Percentiles rank a stretch among this genome's conserved stretches.
Evolutionary conservation across 2,113 vertebrate genomes (phyloP).

Genomic region (Falcunculus frontatus): DNA sequence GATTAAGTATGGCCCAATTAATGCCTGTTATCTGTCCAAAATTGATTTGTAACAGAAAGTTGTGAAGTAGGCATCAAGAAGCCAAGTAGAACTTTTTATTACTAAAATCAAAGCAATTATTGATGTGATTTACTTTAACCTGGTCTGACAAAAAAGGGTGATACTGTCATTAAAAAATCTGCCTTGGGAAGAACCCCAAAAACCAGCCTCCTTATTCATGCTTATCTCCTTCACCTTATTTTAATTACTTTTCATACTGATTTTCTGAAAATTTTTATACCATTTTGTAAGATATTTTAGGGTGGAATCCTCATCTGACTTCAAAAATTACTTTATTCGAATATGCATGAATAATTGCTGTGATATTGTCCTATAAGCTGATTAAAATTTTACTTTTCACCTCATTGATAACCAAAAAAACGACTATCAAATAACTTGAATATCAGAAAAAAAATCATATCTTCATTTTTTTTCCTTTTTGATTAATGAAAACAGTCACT

Average conservation of each 20-base stretch:
- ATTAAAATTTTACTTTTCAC: not conserved
- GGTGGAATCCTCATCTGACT: not conserved
- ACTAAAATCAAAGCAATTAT: constrained; percentile 2
- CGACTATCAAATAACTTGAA: not conserved
- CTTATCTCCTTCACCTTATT: not conserved
- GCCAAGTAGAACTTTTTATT: not conserved
- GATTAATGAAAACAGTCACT: not conserved
- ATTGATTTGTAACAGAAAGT: constrained; percentile 60
- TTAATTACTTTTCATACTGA: not conserved
- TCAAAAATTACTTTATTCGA: not conserved
- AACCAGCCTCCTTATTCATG: not conserved
- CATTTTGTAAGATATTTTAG: not conserved
- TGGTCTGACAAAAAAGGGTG: not conserved
- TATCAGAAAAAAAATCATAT: not conserved
- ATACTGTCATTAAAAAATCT: not conserved
- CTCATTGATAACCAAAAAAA: not conserved
- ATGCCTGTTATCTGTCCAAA: constrained; percentile 51
- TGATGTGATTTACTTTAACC: not conserved
- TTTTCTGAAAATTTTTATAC: not conserved
- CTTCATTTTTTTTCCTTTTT: not conserved
- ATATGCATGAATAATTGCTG: not conserved
- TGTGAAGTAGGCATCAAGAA: constrained; percentile 22
- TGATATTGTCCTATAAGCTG: not conserved
- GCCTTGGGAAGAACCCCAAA: not conserved
- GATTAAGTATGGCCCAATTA: constrained; percentile 48